Conservation (phyloP, 2,888 invertebrate genomes). For the Scaptodrosophila latifasciaeformis region DNA sequence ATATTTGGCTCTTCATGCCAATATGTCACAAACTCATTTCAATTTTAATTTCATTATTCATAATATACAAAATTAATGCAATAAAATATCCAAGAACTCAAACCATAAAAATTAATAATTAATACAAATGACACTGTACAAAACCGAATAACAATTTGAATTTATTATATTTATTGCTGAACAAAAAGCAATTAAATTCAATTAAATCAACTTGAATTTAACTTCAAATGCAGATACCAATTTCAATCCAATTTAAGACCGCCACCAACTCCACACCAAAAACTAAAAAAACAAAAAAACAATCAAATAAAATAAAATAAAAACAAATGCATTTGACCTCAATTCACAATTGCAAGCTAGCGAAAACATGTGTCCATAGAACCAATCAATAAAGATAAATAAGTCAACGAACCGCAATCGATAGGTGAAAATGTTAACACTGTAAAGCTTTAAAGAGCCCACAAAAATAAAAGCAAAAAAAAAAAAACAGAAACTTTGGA, state of each 20-base stretch:
- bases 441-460: background rate
- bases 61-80: too few relatives aligned
- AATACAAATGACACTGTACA: conserved; percentile 41
- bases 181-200: conserved; percentile 59
- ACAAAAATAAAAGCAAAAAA: background rate
- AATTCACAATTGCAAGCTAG: conserved; percentile 31
- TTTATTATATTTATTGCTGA: conserved; percentile 40
- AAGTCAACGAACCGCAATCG: conserved; percentile 38
- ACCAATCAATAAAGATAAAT: conserved; percentile 51
- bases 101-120: conserved; percentile 38
- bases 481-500: background rate
- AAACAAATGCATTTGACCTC: conserved; percentile 47
- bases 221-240: conserved; percentile 44
- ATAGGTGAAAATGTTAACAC: conserved; percentile 17
- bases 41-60: too few relatives aligned
- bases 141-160: conserved; percentile 46
- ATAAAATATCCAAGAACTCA: too few relatives aligned
- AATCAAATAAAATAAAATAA: too few relatives aligned
- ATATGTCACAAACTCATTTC: too few relatives aligned
- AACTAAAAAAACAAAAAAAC: too few relatives aligned
- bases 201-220: conserved; percentile 61
- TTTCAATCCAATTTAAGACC: background rate
- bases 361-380: conserved; percentile 1
- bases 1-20: too few relatives aligned
- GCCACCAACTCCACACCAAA: too few relatives aligned